These are phyloP conservation scores for Stictonetta naevosa DNA, from an alignment of 2,113 vertebrate species.

Conservation along the genomic window DNA sequence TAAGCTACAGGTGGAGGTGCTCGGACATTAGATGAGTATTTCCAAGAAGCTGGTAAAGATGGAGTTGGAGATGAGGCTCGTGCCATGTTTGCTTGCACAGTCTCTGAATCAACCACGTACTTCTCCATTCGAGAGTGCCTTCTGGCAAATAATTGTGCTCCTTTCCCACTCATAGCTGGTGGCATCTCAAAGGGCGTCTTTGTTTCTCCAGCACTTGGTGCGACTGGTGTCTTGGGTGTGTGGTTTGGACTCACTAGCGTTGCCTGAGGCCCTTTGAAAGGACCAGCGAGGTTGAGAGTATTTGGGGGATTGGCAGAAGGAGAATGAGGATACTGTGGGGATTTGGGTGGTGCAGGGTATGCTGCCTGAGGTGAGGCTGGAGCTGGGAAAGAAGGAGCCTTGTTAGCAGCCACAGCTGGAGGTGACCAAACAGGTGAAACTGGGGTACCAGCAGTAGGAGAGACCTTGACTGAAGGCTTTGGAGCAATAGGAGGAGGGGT, in stretches of 20 bases:
- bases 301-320: conserved; percentile 75
- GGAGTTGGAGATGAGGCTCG: conserved; percentile 88
- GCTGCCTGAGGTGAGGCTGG: conserved; percentile 80
- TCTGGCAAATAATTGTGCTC: conserved; percentile 95
- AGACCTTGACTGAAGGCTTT: conserved; percentile 85
- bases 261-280: conserved; percentile 80
- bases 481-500: conserved; percentile 94
- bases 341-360: conserved; percentile 67
- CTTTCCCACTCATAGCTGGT: conserved; percentile 87
- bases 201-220: conserved; percentile 71
- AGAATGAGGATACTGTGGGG: conserved; percentile 77
- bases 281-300: conserved; percentile 72
- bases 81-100: conserved; percentile 89
- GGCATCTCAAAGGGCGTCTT: conserved; percentile 89
- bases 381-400: conserved; percentile 80
- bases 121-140: conserved; percentile 98
- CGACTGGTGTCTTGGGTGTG: conserved; percentile 77
- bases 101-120: conserved; percentile 94
- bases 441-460: conserved; percentile 77
- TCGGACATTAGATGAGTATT: conserved; percentile 93
- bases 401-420: conserved; percentile 71
- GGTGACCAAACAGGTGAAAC: conserved; percentile 87
- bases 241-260: conserved; percentile 75
- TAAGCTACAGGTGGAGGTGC: conserved; percentile 92
- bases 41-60: conserved; percentile 92